Conservation (phyloP, 2,888 invertebrate genomes). For the Euclidia mi region DNA sequence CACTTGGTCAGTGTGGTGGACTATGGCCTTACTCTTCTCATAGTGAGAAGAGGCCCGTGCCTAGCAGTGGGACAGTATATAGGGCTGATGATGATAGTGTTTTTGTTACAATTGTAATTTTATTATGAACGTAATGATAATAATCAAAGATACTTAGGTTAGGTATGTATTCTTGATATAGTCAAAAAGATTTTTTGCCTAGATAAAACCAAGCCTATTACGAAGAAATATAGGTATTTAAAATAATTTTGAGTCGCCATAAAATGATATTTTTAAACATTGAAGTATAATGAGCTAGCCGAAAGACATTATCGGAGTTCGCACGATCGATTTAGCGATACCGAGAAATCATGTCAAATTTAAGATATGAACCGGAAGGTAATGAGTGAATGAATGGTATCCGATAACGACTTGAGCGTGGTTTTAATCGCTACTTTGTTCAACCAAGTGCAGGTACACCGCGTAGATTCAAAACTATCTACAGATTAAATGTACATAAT, state of each 20-base stretch:
- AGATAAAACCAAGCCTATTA: not conserved
- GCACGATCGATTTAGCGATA: constrained; percentile 29
- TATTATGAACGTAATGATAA: too few species aligned
- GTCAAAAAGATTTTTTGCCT: too few species aligned
- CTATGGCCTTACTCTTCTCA: too few species aligned
- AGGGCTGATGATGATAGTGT: too few species aligned
- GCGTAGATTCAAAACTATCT: not conserved
- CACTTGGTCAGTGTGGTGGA: too few species aligned
- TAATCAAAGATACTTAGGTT: too few species aligned
- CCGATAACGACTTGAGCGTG: constrained; percentile 1
- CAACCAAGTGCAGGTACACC: constrained; percentile 1
- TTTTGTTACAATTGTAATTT: too few species aligned
- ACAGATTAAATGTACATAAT: not conserved
- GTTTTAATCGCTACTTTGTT: constrained; percentile 1
- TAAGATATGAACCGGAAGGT: constrained; percentile 30
- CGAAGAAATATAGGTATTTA: constrained; percentile 20
- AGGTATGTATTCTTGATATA: too few species aligned
- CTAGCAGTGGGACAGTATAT: too few species aligned
- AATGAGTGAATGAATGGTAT: constrained; percentile 21
- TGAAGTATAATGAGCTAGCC: constrained; percentile 27
- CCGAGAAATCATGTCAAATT: constrained; percentile 25
- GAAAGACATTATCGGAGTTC: constrained; percentile 29
- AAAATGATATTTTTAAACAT: constrained; percentile 27
- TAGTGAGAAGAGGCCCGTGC: too few species aligned
- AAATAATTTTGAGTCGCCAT: constrained; percentile 22